phyloP scores from a whole-genome alignment of 2,888 invertebrate genomes.

The Brenthis hecate region DNA sequence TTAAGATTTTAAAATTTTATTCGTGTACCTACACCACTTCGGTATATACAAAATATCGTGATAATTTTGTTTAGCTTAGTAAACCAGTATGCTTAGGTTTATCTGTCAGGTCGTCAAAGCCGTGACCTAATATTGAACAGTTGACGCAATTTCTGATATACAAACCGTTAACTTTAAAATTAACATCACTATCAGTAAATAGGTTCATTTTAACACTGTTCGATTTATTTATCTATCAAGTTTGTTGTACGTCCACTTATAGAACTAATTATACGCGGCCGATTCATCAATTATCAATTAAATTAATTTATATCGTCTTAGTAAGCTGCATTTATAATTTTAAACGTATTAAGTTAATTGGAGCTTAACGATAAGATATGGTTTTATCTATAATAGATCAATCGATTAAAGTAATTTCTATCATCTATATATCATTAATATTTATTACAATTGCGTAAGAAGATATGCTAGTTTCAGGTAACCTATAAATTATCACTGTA shows the following conservation, averaged over 20 bases:
- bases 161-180: conserved; percentile 35
- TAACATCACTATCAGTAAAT: conserved; percentile 36
- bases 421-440: no score
- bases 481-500: not conserved
- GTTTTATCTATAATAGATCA: conserved; percentile 1
- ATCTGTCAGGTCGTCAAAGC: conserved; percentile 26
- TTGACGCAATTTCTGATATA: conserved; percentile 33
- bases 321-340: not conserved
- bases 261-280: no score
- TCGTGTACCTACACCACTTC: no score
- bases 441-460: no score
- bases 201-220: conserved; percentile 21
- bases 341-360: conserved; percentile 7
- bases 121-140: conserved; percentile 30
- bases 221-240: conserved; percentile 14
- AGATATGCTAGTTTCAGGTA: no score
- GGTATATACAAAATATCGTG: not conserved
- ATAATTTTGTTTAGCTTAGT: not conserved
- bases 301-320: no score
- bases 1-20: no score
- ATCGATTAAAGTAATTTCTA: no score
- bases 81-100: conserved; percentile 13
- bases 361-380: conserved; percentile 14
- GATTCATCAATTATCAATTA: no score
- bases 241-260: no score